These are phyloP conservation scores for Tryphoninae sp. DNA, from an alignment of 2,888 invertebrate species.

Conservation along the genomic window DNA sequence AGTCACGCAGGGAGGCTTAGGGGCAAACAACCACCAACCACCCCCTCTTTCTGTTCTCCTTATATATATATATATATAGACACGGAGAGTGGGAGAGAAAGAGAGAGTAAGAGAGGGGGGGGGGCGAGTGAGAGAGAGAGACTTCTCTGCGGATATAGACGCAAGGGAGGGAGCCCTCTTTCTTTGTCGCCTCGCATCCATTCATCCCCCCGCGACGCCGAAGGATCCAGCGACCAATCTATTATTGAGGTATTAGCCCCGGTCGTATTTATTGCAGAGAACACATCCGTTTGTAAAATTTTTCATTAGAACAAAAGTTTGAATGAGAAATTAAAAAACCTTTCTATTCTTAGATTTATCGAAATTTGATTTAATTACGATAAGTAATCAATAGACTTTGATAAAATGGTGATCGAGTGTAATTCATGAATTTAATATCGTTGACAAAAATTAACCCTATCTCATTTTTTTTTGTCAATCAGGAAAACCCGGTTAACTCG, in stretches of 20 bases:
- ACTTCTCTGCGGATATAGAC: background rate
- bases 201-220: conserved; percentile 21
- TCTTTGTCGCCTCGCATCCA: conserved; percentile 10
- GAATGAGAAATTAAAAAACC: background rate
- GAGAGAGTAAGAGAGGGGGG: too few relatives aligned
- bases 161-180: conserved; percentile 41
- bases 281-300: too few relatives aligned
- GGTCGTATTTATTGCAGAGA: too few relatives aligned
- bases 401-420: too few relatives aligned
- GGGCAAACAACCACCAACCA: conserved; percentile 69
- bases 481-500: background rate
- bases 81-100: too few relatives aligned
- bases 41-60: conserved; percentile 25
- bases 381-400: too few relatives aligned
- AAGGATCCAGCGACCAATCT: conserved; percentile 29
- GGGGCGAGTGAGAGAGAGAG: too few relatives aligned
- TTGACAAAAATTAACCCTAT: background rate
- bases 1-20: conserved; percentile 78
- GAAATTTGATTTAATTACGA: too few relatives aligned
- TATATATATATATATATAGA: conserved; percentile 2
- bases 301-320: background rate
- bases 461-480: background rate
- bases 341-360: background rate
- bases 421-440: conserved; percentile 17
- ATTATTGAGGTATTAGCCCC: background rate